Evolutionary conservation across 2,888 invertebrate genomes (phyloP), one percentile per base, ranked within the genome.

Genomic region (Miltochrista miniata): DNA sequence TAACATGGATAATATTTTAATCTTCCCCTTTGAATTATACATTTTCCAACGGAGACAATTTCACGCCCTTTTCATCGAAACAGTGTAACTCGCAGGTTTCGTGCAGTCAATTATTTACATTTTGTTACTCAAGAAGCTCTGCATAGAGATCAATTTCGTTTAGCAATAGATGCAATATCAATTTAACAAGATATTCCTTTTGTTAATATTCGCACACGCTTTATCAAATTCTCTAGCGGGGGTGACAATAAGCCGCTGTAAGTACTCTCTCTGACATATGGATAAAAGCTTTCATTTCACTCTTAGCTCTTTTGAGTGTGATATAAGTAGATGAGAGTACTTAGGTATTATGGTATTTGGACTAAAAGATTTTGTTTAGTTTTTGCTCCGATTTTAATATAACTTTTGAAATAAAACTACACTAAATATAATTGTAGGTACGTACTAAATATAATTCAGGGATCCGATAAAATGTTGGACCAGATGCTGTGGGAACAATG

Each of bases 1-100:
- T 91, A 92, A 92, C 92, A 91, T 90, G 92, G 90, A 92, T 92
- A 92, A 92, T 92, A 92, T 92, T 92, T 92, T 92, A 92, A 92
- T 92, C 92, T 92, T 90, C 92, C 92, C 92, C 90, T 91, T 87
- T 90, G 90, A 90, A 90, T 90, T 90, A 91, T 87, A 91, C 90
- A 89, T 88, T 91, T 91, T 90, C 90, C 86, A 88, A 79, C 87
- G 88, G 89, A 91, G 90, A 90, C 90, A 91, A 90, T 90, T 90
- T 90, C 90, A 87, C 89, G 85, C 82, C 73, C 68, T 73, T 74
- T 83, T 76, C 73, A 59, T 62, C 57, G 57, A 76, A 90, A 89
- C 65, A 84, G 49, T 80, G 67, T 82, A 92, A 82, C 70, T 75
- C 64, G 57, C 42, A n/a, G 35, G 47, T 54, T 63, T 53, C 50